Percentiles rank a stretch among this genome's conserved stretches.
phyloP scores from a whole-genome alignment of 2,797 vertebrate species.

The Stomatorhinus walkeri region DNA sequence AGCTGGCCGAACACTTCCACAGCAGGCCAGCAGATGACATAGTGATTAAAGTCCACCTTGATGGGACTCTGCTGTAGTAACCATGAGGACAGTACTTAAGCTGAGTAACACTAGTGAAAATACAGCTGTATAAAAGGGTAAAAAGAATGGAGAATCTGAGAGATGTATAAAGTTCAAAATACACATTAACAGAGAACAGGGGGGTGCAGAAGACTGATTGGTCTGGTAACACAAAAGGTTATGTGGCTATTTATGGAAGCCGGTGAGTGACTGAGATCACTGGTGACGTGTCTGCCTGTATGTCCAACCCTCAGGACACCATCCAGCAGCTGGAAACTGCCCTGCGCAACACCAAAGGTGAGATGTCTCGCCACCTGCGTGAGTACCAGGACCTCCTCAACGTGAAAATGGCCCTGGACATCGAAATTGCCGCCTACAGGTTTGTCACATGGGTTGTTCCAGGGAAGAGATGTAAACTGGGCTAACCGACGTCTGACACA shows the following conservation, averaged over 20 bases:
- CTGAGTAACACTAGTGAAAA: background rate
- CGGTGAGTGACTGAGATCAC: background rate
- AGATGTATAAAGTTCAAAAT: background rate
- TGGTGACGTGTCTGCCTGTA: background rate
- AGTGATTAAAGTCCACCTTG: background rate
- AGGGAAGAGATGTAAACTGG: background rate
- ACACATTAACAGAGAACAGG: background rate
- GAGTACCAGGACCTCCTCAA: conserved; percentile 75
- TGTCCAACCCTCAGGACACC: conserved; percentile 50
- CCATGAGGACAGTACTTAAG: background rate
- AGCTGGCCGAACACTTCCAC: background rate
- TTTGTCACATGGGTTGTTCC: conserved; percentile 26
- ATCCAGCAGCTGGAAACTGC: conserved; percentile 64
- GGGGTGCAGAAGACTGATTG: background rate
- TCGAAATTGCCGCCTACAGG: conserved; percentile 77
- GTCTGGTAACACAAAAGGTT: background rate
- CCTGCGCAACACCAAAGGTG: conserved; percentile 64
- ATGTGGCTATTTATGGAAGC: background rate
- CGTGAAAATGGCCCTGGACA: conserved; percentile 74
- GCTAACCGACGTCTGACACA: background rate
- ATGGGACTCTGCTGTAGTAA: background rate
- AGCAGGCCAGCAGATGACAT: background rate
- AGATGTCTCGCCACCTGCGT: conserved; percentile 70
- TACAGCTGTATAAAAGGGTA: background rate
- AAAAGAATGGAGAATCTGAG: background rate